Percentiles rank a stretch among this genome's conserved stretches.
Evolutionary conservation across 2,113 vertebrate species (phyloP).

Genomic region (Entelurus aequoreus): DNA sequence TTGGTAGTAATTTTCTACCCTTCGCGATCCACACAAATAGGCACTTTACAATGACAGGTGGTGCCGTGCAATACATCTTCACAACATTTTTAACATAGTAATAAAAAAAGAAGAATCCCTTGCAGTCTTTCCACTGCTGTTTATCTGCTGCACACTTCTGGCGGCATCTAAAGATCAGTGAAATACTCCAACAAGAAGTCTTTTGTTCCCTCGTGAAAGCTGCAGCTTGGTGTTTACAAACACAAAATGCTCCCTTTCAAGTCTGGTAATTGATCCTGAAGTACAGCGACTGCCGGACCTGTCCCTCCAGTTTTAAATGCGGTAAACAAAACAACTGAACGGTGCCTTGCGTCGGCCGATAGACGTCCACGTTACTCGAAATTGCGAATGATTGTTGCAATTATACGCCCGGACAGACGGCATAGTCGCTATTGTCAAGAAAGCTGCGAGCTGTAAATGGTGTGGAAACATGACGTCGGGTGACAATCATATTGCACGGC

Average conservation of each 20-base stretch:
- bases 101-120: constrained; percentile 4
- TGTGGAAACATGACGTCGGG: constrained; percentile 33
- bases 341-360: constrained; percentile 48
- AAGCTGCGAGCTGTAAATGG: constrained; percentile 38
- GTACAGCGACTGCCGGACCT: constrained; percentile 13
- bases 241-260: constrained; percentile 23
- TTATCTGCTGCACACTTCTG: not conserved
- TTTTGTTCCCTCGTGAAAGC: constrained; percentile 2
- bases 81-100: not conserved
- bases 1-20: too few species aligned
- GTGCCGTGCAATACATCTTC: not conserved
- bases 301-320: constrained; percentile 30
- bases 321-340: constrained; percentile 43
- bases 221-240: not conserved
- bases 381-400: constrained; percentile 68
- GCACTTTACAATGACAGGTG: too few species aligned
- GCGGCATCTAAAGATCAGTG: not conserved
- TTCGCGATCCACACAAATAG: too few species aligned
- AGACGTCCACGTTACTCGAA: constrained; percentile 41
- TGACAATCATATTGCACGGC: constrained; percentile 3
- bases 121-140: not conserved
- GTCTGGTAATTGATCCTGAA: constrained; percentile 34
- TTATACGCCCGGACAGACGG: constrained; percentile 57
- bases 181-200: constrained; percentile 6
- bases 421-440: constrained; percentile 53